phyloP scores from a whole-genome alignment of 1,140 invertebrate species.

The Portunus trituberculatus region DNA sequence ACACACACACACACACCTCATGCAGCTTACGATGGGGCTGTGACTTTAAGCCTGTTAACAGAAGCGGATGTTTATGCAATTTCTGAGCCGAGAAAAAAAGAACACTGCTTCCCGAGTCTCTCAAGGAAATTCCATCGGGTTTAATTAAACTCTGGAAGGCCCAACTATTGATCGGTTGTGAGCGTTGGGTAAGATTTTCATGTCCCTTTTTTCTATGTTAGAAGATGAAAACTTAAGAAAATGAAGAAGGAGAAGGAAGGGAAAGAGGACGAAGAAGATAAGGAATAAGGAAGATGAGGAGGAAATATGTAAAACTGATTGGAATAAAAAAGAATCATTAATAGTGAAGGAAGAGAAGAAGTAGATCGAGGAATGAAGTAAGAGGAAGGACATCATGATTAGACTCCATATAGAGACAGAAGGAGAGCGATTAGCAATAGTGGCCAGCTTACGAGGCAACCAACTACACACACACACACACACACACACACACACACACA shows the following conservation, averaged over 20 bases:
- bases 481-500: too few relatives aligned
- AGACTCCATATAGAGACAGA: too few relatives aligned
- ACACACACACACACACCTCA: background rate
- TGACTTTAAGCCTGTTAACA: background rate
- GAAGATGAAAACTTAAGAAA: background rate
- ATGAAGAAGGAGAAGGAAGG: background rate
- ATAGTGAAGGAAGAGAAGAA: background rate
- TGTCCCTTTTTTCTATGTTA: background rate
- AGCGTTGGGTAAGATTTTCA: background rate
- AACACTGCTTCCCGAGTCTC: background rate
- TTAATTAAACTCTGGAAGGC: background rate
- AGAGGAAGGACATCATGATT: too few relatives aligned
- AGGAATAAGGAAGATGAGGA: background rate
- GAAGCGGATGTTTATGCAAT: background rate
- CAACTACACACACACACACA: too few relatives aligned
- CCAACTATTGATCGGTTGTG: slow-evolving; percentile 1
- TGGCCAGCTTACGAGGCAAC: too few relatives aligned
- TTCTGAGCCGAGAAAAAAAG: background rate
- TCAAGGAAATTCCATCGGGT: background rate
- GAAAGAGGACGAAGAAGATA: background rate
- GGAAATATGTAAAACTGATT: too few relatives aligned
- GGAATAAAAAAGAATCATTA: too few relatives aligned
- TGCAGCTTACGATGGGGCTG: background rate
- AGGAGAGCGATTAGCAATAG: too few relatives aligned
- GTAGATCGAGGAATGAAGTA: too few relatives aligned